Evolutionary conservation across 2,888 invertebrate genomes (phyloP), one percentile per base, ranked within the genome.

Genomic region (Orchesella flavescens): DNA sequence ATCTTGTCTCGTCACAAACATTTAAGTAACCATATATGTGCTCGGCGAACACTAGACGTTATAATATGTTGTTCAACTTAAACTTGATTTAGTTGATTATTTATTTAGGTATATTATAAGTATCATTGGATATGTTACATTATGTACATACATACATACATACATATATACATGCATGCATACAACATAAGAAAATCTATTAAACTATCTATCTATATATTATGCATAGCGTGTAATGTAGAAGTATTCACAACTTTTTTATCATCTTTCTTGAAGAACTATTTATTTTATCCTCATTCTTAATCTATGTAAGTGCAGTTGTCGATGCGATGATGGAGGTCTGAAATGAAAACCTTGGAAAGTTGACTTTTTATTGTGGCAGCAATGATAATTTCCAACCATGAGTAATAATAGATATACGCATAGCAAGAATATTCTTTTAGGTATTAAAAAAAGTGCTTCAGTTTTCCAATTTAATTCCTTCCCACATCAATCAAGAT

Each of bases 21-120:
- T 34, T 34, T 57, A 57, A 3, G 17, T 57, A 57, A n/a, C 57
- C 19, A 57, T 10, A 57, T 10, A 57, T 19, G 19, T 19, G 17
- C 57, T 34, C 3, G 2, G 7, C 7, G 34, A 2, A 4, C 34
- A 34, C 7, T 4, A 34, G 3, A 34, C 34, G 34, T 34, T 34
- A 34, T 34, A 34, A 34, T 73, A 63, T n/a, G n/a, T 69, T 78
- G 69, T 61, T 78, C 43, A 78, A 78, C 78, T 61, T 78, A 21
- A 78, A 78, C 78, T 78, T 78, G 77, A 71, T 78, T 78, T 78
- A 71, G 59, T 78, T 61, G 69, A 55, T 66, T 53, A 21, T 53
- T 76, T 15, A 12, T 61, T 17, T 4, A 44, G 5, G 13, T 24
- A 23, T 57, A 24, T 61, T 24, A 24, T 21, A 4, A 57, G 57